Percentiles rank a stretch among this genome's conserved stretches.
Evolutionary conservation across 2,113 vertebrate genomes (phyloP).

Genomic region (Phalacrocorax carbo): DNA sequence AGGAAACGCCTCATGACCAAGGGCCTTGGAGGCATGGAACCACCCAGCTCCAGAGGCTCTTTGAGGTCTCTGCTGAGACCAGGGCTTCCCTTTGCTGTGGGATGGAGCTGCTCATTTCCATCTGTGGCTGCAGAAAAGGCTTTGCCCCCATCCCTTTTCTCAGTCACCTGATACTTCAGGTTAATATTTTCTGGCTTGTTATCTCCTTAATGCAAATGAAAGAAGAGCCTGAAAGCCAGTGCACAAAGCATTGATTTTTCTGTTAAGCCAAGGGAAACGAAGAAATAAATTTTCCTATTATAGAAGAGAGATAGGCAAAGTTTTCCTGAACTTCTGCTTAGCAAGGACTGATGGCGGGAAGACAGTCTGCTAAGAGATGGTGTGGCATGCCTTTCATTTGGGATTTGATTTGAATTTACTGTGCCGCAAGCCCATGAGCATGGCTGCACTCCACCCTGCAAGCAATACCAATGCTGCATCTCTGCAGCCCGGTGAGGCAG

Average conservation of each 20-base stretch:
- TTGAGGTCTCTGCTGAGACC: not conserved
- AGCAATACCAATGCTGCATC: fast-evolving
- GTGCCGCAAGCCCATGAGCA: not conserved
- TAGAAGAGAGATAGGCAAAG: not conserved
- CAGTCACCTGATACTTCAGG: not conserved
- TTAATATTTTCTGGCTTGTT: not conserved
- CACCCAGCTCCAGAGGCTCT: not conserved
- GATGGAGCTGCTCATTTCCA: not conserved
- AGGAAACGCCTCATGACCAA: not conserved
- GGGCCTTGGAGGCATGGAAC: no score
- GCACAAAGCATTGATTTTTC: not conserved
- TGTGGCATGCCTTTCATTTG: not conserved
- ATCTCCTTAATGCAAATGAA: not conserved
- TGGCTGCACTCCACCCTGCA: not conserved
- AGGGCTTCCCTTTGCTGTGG: not conserved
- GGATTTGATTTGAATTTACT: not conserved
- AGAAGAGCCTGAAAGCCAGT: not conserved
- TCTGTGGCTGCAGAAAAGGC: not conserved
- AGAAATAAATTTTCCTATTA: not conserved
- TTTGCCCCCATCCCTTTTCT: not conserved
- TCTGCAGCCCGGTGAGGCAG: not conserved
- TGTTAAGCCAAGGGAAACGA: not conserved
- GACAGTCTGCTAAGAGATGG: not conserved
- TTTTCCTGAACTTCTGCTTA: not conserved
- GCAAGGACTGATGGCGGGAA: not conserved